These are phyloP conservation scores for Neoarius graeffei DNA, from an alignment of 2,113 vertebrate genomes.

Conservation along the genomic window DNA sequence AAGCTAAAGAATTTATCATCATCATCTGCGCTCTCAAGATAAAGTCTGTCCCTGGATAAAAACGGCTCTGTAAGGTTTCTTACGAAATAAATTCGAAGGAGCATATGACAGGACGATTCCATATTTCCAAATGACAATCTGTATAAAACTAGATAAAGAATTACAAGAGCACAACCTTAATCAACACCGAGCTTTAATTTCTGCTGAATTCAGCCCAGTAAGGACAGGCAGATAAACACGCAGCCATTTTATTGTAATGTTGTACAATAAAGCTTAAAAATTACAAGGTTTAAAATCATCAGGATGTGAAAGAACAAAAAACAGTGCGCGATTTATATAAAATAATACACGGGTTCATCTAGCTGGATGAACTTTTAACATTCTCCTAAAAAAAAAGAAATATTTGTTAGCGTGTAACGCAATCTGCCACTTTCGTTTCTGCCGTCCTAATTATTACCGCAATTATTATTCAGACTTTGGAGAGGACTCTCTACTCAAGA, in stretches of 20 bases:
- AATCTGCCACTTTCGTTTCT: conserved; percentile 36
- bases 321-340: neutral
- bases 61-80: neutral
- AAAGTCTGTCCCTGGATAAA: neutral
- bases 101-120: neutral
- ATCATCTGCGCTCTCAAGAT: neutral
- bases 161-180: neutral
- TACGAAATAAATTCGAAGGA: neutral
- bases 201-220: neutral
- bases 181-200: neutral
- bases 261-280: too few species aligned
- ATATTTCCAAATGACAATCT: neutral
- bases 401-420: neutral
- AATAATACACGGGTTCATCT: neutral
- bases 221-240: neutral
- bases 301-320: neutral
- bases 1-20: neutral
- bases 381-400: neutral
- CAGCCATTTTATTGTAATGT: neutral
- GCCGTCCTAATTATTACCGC: conserved; percentile 47
- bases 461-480: conserved; percentile 50
- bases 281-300: too few species aligned
- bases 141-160: too few species aligned
- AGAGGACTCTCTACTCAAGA: conserved; percentile 32
- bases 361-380: too few species aligned